phyloP scores from a whole-genome alignment of 2,888 invertebrate species.

The Therioaphis trifolii region DNA sequence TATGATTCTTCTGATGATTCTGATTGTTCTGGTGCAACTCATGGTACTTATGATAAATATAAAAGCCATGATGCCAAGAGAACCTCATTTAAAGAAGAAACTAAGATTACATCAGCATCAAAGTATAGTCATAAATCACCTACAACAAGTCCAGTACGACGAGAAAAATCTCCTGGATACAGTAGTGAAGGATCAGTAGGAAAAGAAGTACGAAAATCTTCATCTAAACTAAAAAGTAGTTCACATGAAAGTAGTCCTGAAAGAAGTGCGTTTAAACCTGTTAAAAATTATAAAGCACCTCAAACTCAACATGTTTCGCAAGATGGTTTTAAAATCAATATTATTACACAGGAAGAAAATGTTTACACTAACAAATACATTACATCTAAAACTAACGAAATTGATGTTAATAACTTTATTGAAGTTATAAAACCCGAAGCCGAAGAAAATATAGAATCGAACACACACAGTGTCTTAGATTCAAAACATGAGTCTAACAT shows the following conservation, averaged over 20 bases:
- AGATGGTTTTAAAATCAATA: conserved; percentile 4
- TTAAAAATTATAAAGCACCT: conserved; percentile 64
- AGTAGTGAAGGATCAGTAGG: conserved; percentile 68
- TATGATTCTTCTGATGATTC: conserved; percentile 58
- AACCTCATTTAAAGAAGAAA: conserved; percentile 45
- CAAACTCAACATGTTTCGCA: background rate
- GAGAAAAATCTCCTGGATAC: conserved; percentile 67
- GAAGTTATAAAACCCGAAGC: conserved; percentile 12
- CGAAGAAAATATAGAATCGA: background rate
- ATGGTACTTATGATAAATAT: conserved; percentile 66
- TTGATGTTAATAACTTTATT: background rate
- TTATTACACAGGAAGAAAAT: conserved; percentile 6
- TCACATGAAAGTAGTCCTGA: conserved; percentile 67
- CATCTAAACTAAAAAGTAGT: conserved; percentile 25
- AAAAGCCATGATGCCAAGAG: conserved; percentile 38
- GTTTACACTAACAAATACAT: background rate
- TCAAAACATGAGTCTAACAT: conserved; percentile 36
- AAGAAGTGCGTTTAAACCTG: conserved; percentile 67
- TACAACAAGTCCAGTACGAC: conserved; percentile 64
- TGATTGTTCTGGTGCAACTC: conserved; percentile 66
- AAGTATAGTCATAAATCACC: conserved; percentile 56
- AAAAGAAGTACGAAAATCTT: conserved; percentile 65
- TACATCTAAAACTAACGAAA: conserved; percentile 7
- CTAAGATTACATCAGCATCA: conserved; percentile 2
- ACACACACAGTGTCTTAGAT: background rate